Evolutionary conservation across 2,888 invertebrate species (phyloP).

Genomic region (Onchidella celtica): DNA sequence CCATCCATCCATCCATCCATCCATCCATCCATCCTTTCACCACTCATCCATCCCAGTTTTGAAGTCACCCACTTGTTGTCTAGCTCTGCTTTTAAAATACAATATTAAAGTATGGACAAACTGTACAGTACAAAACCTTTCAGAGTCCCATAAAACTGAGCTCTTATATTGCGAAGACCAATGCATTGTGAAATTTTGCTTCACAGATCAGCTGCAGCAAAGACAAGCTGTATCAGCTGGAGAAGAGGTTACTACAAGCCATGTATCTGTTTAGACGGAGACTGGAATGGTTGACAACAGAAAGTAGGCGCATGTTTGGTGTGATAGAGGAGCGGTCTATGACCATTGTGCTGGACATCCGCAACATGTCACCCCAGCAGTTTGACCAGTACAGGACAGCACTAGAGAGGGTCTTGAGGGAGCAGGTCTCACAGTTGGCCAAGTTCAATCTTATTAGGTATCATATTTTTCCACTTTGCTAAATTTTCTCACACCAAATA

Average conservation of each 20-base stretch:
- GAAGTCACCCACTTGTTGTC: too few species aligned
- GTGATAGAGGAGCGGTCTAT: constrained; percentile 77
- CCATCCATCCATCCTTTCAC: too few species aligned
- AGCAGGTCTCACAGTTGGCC: constrained; percentile 76
- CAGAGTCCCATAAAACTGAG: too few species aligned
- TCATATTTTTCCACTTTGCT: background rate
- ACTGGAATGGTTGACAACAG: constrained; percentile 79
- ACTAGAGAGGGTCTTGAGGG: constrained; percentile 74
- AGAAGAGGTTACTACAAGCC: constrained; percentile 72
- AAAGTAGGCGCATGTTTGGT: constrained; percentile 79
- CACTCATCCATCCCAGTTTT: too few species aligned
- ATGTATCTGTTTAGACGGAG: constrained; percentile 75
- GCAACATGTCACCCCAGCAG: constrained; percentile 76
- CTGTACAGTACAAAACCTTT: too few species aligned
- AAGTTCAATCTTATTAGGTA: constrained; percentile 80
- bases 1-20: too few species aligned
- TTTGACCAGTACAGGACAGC: constrained; percentile 78
- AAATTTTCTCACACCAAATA: too few species aligned
- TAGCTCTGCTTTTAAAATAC: too few species aligned
- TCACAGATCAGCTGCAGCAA: constrained; percentile 73
- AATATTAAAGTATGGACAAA: too few species aligned
- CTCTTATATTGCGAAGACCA: too few species aligned
- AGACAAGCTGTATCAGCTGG: constrained; percentile 74
- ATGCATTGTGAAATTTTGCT: too few species aligned
- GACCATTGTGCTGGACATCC: constrained; percentile 77